Percentiles rank a stretch among this genome's conserved stretches.
Conservation (phyloP, 2,888 invertebrate species). For the Ectropis crepuscularia region DNA sequence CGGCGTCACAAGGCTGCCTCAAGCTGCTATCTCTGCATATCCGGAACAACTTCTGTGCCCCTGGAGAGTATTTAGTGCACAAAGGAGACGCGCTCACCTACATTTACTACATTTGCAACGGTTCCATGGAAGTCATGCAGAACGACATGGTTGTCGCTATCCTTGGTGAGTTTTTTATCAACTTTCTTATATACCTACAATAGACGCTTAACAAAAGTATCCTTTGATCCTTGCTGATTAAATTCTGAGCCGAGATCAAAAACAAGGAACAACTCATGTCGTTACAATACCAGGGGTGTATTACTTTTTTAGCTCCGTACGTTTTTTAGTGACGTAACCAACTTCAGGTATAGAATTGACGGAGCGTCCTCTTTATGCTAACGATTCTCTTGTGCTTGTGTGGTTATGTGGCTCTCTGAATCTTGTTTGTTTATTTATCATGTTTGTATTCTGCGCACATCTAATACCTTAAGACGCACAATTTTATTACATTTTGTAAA, state of each 20-base stretch:
- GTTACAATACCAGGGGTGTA: conserved; percentile 4
- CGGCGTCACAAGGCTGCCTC: conserved; percentile 96
- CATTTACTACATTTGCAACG: conserved; percentile 98
- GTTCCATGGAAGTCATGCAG: conserved; percentile 98
- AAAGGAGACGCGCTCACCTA: conserved; percentile 97
- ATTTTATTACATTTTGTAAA: too few relatives aligned
- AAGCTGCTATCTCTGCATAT: conserved; percentile 97
- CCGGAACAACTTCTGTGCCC: conserved; percentile 97
- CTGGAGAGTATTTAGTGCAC: conserved; percentile 97
- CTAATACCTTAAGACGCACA: too few relatives aligned
- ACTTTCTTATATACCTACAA: background rate
- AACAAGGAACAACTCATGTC: background rate
- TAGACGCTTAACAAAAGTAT: background rate
- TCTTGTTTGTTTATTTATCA: too few relatives aligned
- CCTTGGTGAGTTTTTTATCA: conserved; percentile 88
- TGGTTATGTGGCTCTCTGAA: too few relatives aligned
- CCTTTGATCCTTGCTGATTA: conserved; percentile 13
- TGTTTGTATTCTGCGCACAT: too few relatives aligned
- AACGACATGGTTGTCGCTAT: conserved; percentile 98
- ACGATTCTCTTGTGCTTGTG: too few relatives aligned
- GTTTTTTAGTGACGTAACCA: conserved; percentile 3
- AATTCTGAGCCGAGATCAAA: conserved; percentile 11
- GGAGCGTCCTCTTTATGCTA: too few relatives aligned
- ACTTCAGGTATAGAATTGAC: conserved; percentile 1
- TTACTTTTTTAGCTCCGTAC: too few relatives aligned